These are phyloP conservation scores for Dasypus novemcinctus DNA, from an alignment of 2,113 vertebrate species.

Conservation along the genomic window DNA sequence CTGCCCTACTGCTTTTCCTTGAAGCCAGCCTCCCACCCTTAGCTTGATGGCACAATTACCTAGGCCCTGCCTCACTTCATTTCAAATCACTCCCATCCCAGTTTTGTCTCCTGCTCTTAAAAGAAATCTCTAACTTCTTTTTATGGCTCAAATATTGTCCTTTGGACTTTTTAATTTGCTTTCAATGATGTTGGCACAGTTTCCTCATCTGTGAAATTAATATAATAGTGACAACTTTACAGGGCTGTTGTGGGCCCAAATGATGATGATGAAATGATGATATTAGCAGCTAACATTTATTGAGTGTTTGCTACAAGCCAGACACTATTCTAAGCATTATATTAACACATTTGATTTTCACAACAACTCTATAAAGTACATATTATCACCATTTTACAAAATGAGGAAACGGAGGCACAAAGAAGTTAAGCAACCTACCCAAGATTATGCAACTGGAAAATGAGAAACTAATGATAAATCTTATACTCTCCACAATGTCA, in stretches of 20 bases:
- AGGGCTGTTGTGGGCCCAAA: background rate
- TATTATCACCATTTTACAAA: background rate
- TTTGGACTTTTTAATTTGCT: background rate
- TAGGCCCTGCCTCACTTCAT: background rate
- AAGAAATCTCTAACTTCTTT: background rate
- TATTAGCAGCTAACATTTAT: background rate
- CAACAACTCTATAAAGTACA: background rate
- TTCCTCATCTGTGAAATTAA: background rate
- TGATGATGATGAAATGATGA: background rate
- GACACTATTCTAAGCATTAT: background rate
- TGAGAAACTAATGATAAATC: background rate
- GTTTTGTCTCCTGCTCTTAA: background rate
- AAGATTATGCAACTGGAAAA: background rate
- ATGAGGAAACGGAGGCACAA: background rate
- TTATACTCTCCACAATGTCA: background rate
- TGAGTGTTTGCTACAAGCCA: background rate
- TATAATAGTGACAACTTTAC: background rate
- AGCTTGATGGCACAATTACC: background rate
- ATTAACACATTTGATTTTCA: background rate
- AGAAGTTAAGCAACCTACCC: background rate
- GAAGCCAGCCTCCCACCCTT: background rate
- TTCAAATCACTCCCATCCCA: background rate
- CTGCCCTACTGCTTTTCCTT: background rate
- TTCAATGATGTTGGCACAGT: background rate
- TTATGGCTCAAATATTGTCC: background rate